Evolutionary conservation across 2,888 invertebrate genomes (phyloP).

Genomic region (Dryocosmus kuriphilus): DNA sequence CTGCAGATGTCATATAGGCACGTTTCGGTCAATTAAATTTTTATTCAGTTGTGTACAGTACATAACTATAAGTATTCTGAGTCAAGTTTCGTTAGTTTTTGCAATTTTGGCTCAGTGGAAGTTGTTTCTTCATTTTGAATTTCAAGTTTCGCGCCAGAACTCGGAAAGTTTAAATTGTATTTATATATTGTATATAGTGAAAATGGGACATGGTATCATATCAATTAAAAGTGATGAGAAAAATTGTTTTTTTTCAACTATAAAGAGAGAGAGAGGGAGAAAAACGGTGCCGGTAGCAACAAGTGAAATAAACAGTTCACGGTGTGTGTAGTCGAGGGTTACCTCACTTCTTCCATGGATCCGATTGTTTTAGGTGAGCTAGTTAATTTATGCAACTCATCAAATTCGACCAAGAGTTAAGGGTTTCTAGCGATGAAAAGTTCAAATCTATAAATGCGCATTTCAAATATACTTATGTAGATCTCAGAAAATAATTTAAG

Average conservation of each 20-base stretch:
- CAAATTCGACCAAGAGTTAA: background rate
- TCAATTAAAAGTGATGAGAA: background rate
- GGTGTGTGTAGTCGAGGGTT: slow-evolving; percentile 63
- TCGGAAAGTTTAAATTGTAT: background rate
- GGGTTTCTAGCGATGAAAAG: background rate
- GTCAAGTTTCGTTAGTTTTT: no score
- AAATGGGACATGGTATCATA: background rate
- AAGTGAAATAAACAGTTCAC: slow-evolving; percentile 30
- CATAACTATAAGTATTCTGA: background rate
- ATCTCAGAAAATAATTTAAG: no score
- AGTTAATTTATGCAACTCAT: background rate
- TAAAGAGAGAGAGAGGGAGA: background rate
- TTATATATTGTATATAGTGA: no score
- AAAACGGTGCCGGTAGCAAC: background rate
- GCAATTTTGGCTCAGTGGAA: background rate
- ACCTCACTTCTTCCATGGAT: slow-evolving; percentile 65
- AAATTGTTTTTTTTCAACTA: slow-evolving; percentile 1
- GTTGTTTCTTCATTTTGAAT: background rate
- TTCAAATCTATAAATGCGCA: background rate
- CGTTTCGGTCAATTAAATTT: background rate
- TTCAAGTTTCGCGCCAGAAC: background rate
- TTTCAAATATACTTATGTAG: no score
- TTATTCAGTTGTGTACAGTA: background rate
- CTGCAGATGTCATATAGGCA: background rate
- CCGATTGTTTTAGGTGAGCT: slow-evolving; percentile 72